A percentile compares a stretch with the other conserved stretches of the same genome.
Evolutionary conservation across 2,888 invertebrate species (phyloP).

Genomic region (Napeogenes sylphis): DNA sequence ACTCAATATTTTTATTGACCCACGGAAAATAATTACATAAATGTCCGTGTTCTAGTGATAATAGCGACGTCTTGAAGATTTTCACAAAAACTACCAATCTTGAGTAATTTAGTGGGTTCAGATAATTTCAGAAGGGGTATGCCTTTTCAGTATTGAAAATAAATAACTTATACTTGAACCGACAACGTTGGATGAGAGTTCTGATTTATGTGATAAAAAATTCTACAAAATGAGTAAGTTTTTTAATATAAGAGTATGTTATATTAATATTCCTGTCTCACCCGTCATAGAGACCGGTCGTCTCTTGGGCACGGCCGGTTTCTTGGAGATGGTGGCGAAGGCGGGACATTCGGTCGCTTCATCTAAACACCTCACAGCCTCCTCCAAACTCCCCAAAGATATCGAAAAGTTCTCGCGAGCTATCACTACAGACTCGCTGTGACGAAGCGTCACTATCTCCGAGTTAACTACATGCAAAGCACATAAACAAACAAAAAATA

Average conservation of each 20-base stretch:
- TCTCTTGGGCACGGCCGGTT: conserved; percentile 73
- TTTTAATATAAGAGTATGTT: conserved; percentile 6
- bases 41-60: too few species aligned
- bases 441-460: conserved; percentile 75
- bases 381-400: conserved; percentile 70
- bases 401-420: conserved; percentile 72
- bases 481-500: too few species aligned
- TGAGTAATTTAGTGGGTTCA: too few species aligned
- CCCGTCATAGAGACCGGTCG: conserved; percentile 80
- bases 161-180: too few species aligned
- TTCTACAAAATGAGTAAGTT: background rate
- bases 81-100: too few species aligned
- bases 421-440: conserved; percentile 68
- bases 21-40: too few species aligned
- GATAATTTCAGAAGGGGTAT: too few species aligned
- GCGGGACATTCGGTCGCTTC: conserved; percentile 62
- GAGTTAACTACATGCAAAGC: conserved; percentile 60
- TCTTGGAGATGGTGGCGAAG: conserved; percentile 71
- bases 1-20: too few species aligned
- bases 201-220: too few species aligned
- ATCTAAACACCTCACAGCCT: conserved; percentile 66
- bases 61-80: too few species aligned
- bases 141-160: too few species aligned
- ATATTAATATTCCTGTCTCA: conserved; percentile 42
- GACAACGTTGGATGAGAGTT: too few species aligned